phyloP scores from a whole-genome alignment of 2,888 invertebrate species.

The Nemotelus pantherinus region DNA sequence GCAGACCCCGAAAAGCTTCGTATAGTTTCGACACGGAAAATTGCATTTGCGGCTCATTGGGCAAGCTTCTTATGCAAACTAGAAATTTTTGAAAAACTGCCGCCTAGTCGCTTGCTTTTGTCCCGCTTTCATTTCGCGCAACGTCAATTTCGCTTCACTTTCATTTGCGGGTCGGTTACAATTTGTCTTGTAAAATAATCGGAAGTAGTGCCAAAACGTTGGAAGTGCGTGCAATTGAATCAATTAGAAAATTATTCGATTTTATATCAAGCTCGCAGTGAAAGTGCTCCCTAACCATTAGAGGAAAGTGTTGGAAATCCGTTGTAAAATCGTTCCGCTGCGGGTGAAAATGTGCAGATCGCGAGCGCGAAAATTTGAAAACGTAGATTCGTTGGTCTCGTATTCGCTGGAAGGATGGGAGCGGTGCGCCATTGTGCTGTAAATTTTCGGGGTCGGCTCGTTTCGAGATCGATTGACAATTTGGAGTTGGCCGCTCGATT shows the following conservation, averaged over 20 bases:
- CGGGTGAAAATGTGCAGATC: constrained; percentile 33
- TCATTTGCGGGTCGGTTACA: neutral
- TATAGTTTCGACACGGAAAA: constrained; percentile 3
- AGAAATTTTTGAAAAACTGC: constrained; percentile 8
- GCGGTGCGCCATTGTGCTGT: constrained; percentile 5
- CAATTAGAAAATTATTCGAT: constrained; percentile 9
- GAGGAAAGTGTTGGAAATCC: neutral
- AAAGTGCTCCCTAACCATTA: neutral
- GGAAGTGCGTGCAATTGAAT: constrained; percentile 12
- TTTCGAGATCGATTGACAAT: constrained; percentile 20
- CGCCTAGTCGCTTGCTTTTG: neutral
- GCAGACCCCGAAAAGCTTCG: constrained; percentile 26
- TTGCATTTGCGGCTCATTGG: constrained; percentile 1
- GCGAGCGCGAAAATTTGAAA: constrained; percentile 14
- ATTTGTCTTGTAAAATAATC: neutral
- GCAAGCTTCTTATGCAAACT: neutral
- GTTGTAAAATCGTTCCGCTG: neutral
- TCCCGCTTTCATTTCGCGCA: constrained; percentile 4
- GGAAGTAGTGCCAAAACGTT: constrained; percentile 27
- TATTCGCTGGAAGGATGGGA: constrained; percentile 5
- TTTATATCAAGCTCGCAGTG: neutral
- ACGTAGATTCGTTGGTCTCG: constrained; percentile 8
- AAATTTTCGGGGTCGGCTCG: constrained; percentile 28
- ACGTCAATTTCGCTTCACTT: neutral
- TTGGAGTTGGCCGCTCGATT: constrained; percentile 19